These are phyloP conservation scores for Promerops cafer DNA, from an alignment of 2,113 vertebrate genomes.

Conservation along the genomic window DNA sequence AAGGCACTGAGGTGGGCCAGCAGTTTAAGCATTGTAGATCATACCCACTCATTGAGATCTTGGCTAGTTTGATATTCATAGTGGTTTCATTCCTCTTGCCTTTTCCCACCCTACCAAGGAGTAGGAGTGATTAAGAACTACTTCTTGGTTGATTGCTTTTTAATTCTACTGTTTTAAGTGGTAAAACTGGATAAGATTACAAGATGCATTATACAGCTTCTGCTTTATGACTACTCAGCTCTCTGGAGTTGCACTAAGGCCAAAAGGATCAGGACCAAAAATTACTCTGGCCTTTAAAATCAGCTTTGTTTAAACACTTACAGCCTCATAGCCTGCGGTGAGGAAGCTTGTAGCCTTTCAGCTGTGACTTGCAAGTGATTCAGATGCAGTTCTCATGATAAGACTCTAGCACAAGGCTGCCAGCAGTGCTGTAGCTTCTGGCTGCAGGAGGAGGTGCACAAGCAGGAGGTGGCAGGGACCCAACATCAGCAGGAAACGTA, in stretches of 20 bases:
- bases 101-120: constrained; percentile 14
- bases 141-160: constrained; percentile 26
- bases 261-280: constrained; percentile 2
- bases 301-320: not conserved
- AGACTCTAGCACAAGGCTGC: not conserved
- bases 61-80: not conserved
- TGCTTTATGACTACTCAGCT: not conserved
- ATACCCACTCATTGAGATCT: not conserved
- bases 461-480: not conserved
- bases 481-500: not conserved
- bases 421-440: not conserved
- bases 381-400: not conserved
- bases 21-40: not conserved
- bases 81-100: not conserved
- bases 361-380: not conserved
- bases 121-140: not conserved
- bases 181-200: not conserved
- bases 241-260: not conserved
- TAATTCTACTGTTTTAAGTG: constrained; percentile 13
- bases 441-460: not conserved
- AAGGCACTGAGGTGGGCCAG: not conserved
- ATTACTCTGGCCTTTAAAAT: not conserved
- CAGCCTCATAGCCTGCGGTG: not conserved
- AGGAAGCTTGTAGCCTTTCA: not conserved
- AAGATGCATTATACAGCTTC: not conserved